Evolutionary conservation across 2,113 vertebrate species (phyloP), one percentile per base, ranked within the genome.

Genomic region (Eptatretus burgeri): DNA sequence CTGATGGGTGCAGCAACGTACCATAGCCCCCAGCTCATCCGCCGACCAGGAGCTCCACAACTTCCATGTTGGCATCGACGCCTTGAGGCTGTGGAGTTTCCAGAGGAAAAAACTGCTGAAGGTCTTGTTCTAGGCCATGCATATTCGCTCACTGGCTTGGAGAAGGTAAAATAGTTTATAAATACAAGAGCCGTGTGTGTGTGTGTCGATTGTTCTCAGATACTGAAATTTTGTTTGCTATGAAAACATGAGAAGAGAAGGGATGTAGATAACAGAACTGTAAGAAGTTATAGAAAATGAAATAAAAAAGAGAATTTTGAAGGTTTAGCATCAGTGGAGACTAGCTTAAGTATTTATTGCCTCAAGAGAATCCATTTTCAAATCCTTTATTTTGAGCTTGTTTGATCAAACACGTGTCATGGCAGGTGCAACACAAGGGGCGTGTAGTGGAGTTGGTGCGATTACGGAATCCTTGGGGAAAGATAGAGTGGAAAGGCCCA

Each of bases 1-100:
- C 56, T 60, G n/a, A 60, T 60, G 56, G 56, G 56, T n/a, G 56
- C 56, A n/a, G n/a, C 56, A n/a, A 60, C 56, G n/a, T 60, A 60
- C 56, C 56, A 60, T 20, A 60, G n/a, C 10, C 56, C 56, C n/a
- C n/a, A 20, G 56, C 19, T 60, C n/a, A 17, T 13, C n/a, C 16
- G 56, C n/a, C 56, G 56, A n/a, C 56, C 56, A 20, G 56, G n/a
- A 20, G 56, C 12, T n/a, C 56, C 19, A 20, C n/a, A 20, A n/a
- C 56, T 60, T n/a, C 19, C n/a, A n/a, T 60, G 56, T 20, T 20
- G n/a, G 12, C n/a, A 60, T 11, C 56, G 56, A 2, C 27, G 27
- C 27, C 27, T 41, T 41, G 27, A 41, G 27, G 27, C 27, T 41
- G 27, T 41, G 27, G 27, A 41, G 27, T 41, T 41, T 41, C 56